Evolutionary conservation across 2,113 vertebrate species (phyloP).

Genomic region (Caranx ignobilis): DNA sequence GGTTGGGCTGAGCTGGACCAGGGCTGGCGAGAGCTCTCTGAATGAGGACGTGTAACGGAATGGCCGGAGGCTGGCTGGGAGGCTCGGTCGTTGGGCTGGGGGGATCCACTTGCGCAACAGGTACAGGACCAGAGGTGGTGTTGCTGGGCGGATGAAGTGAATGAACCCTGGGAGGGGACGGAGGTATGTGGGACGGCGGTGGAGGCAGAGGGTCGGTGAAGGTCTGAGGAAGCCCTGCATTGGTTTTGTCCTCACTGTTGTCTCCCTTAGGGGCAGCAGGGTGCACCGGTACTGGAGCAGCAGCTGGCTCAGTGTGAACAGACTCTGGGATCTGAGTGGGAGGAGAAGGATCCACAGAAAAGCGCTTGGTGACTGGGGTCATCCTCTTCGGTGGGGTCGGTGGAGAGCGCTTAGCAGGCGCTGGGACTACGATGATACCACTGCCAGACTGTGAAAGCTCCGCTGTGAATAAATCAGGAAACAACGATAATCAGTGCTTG

Average conservation of each 20-base stretch:
- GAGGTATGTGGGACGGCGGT: constrained; percentile 80
- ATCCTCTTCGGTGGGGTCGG: constrained; percentile 91
- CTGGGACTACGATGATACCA: constrained; percentile 67
- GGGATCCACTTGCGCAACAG: constrained; percentile 64
- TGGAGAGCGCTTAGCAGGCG: constrained; percentile 88
- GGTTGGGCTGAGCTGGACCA: constrained; percentile 77
- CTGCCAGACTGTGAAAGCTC: constrained; percentile 86
- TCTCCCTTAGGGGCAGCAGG: constrained; percentile 40
- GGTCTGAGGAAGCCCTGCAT: background rate
- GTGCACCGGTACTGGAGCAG: constrained; percentile 30
- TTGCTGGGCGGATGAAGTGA: constrained; percentile 27
- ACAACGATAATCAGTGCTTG: background rate
- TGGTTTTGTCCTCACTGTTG: constrained; percentile 19
- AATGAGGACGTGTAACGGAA: constrained; percentile 94
- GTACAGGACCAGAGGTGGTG: constrained; percentile 64
- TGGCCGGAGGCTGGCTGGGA: constrained; percentile 78
- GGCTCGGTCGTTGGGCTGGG: constrained; percentile 76
- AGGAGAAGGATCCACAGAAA: constrained; percentile 65
- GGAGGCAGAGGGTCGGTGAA: constrained; percentile 7
- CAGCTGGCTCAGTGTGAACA: constrained; percentile 41
- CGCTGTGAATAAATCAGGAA: constrained; percentile 69
- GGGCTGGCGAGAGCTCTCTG: constrained; percentile 91
- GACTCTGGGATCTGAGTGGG: constrained; percentile 41
- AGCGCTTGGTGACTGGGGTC: constrained; percentile 81
- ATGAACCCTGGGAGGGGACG: constrained; percentile 71